Percentiles rank a stretch among this genome's conserved stretches.
Evolutionary conservation across 2,113 vertebrate species (phyloP).

Genomic region (Formicarius rufipectus): DNA sequence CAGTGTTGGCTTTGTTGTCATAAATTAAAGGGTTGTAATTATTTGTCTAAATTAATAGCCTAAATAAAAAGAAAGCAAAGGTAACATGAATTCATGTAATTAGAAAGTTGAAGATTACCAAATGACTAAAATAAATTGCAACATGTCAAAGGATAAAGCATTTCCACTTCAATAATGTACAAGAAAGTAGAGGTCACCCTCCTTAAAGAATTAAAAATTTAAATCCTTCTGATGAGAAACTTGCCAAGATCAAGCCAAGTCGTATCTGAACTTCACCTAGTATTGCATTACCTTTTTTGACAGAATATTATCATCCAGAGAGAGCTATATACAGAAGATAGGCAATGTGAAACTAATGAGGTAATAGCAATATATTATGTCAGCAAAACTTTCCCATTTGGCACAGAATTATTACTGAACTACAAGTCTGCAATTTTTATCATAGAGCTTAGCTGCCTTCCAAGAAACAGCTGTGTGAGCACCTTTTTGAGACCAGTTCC

Average conservation of each 20-base stretch:
- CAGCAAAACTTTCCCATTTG: neutral
- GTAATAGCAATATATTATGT: neutral
- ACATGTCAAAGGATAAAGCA: neutral
- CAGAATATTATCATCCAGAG: neutral
- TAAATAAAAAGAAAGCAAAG: neutral
- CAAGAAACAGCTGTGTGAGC: neutral
- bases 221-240: neutral
- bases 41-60: neutral
- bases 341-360: neutral
- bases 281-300: neutral
- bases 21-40: neutral
- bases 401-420: neutral
- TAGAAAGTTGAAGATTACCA: neutral
- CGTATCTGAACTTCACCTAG: neutral
- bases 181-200: neutral
- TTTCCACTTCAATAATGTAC: neutral
- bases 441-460: neutral
- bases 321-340: neutral
- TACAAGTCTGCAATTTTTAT: neutral
- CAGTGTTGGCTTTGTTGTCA: neutral
- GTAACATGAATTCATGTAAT: neutral
- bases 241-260: neutral
- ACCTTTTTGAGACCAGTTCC: neutral
- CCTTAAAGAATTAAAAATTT: neutral
- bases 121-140: neutral